Conservation (phyloP, 2,888 invertebrate species). For the Anaspis maculata region DNA sequence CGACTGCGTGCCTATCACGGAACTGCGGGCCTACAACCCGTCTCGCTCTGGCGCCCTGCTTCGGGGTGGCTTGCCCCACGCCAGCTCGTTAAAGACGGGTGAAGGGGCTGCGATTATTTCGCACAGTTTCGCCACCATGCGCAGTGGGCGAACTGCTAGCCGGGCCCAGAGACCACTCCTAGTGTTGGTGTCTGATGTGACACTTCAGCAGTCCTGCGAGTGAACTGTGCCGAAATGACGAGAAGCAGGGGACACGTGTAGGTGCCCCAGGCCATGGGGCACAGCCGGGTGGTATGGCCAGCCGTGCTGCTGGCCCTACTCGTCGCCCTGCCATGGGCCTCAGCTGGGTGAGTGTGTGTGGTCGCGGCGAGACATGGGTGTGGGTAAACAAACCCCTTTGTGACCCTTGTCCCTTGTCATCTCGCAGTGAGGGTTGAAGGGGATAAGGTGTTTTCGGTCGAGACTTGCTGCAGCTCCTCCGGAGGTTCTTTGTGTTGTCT, state of each 20-base stretch:
- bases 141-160: conserved; percentile 34
- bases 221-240: conserved; percentile 37
- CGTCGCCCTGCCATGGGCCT: conserved; percentile 44
- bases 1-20: conserved; percentile 35
- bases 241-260: conserved; percentile 44
- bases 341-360: conserved; percentile 46
- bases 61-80: neutral
- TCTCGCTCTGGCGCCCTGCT: conserved; percentile 11
- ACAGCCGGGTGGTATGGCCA: conserved; percentile 49
- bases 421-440: too few species aligned
- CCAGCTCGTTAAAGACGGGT: conserved; percentile 2
- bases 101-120: conserved; percentile 36
- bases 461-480: too few species aligned
- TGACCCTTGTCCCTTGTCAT: too few species aligned
- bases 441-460: too few species aligned
- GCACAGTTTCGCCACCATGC: conserved; percentile 36
- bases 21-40: conserved; percentile 29
- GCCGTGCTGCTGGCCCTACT: conserved; percentile 46
- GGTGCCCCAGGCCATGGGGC: conserved; percentile 42
- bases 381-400: too few species aligned
- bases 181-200: conserved; percentile 39
- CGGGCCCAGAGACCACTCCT: conserved; percentile 42
- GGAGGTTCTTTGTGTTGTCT: too few species aligned
- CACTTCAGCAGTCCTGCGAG: conserved; percentile 35
- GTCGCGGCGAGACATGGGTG: too few species aligned